A percentile compares a stretch with the other conserved stretches of the same genome.
Evolutionary conservation across 1,140 invertebrate genomes (phyloP).

Genomic region (Panagrolaimus sp.): DNA sequence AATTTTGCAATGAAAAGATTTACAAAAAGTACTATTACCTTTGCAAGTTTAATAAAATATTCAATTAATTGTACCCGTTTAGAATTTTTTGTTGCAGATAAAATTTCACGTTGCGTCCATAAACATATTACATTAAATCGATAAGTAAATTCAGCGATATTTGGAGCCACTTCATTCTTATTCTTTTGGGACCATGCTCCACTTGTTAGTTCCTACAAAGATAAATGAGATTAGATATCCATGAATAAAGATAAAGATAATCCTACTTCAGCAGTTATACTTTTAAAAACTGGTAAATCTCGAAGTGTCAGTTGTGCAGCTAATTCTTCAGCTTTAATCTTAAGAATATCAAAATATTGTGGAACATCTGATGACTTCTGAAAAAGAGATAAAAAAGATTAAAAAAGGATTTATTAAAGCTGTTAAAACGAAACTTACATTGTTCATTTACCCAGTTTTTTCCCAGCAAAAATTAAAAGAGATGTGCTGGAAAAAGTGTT

Average conservation of each 20-base stretch:
- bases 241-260: not conserved
- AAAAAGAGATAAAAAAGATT: not conserved
- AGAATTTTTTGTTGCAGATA: not conserved
- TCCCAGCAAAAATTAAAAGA: too few relatives aligned
- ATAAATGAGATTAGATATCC: not conserved
- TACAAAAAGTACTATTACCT: not conserved
- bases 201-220: not conserved
- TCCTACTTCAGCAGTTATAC: not conserved
- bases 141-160: not conserved
- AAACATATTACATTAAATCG: constrained; percentile 3
- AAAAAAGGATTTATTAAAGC: not conserved
- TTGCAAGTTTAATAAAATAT: constrained; percentile 9
- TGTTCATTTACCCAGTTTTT: too few relatives aligned
- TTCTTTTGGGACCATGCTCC: constrained; percentile 5
- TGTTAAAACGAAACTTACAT: too few relatives aligned
- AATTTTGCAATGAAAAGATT: too few relatives aligned
- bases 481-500: too few relatives aligned
- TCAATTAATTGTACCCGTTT: not conserved
- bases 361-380: not conserved
- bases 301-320: not conserved
- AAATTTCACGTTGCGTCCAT: not conserved
- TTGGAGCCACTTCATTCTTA: not conserved
- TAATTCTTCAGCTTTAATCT: not conserved
- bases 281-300: constrained; percentile 1
- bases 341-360: not conserved